Conservation (phyloP, 1,140 invertebrate species). For the Lamellibrachia luymesi region DNA sequence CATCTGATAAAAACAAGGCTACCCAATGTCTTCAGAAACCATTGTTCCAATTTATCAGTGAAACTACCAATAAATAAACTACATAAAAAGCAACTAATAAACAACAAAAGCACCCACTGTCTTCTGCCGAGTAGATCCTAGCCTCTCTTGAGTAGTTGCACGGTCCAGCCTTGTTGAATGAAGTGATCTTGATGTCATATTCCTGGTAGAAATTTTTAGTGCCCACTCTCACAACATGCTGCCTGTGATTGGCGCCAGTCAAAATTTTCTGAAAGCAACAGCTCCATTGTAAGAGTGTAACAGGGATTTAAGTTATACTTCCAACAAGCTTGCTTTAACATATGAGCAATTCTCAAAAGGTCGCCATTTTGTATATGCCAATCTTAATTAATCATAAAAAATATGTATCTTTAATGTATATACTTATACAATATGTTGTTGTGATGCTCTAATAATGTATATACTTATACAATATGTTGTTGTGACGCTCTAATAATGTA, state of each 20-base stretch:
- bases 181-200: slow-evolving; percentile 11
- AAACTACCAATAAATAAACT: too few species aligned
- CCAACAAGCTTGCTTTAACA: too few species aligned
- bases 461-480: too few species aligned
- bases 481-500: too few species aligned
- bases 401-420: too few species aligned
- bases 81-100: not conserved
- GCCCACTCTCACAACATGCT: not conserved
- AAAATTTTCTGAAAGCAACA: not conserved
- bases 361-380: too few species aligned
- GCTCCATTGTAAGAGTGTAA: not conserved
- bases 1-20: not conserved
- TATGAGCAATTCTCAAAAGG: too few species aligned
- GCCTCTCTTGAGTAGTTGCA: not conserved
- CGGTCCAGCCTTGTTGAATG: not conserved
- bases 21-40: slow-evolving; percentile 10
- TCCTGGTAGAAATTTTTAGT: slow-evolving; percentile 9
- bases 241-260: not conserved
- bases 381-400: too few species aligned
- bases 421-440: too few species aligned
- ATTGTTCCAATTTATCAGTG: too few species aligned
- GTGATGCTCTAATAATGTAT: too few species aligned
- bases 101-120: slow-evolving; percentile 7
- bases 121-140: slow-evolving; percentile 17
- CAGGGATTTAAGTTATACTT: too few species aligned